Conservation (phyloP, 2,113 vertebrate species). For the Riparia riparia region DNA sequence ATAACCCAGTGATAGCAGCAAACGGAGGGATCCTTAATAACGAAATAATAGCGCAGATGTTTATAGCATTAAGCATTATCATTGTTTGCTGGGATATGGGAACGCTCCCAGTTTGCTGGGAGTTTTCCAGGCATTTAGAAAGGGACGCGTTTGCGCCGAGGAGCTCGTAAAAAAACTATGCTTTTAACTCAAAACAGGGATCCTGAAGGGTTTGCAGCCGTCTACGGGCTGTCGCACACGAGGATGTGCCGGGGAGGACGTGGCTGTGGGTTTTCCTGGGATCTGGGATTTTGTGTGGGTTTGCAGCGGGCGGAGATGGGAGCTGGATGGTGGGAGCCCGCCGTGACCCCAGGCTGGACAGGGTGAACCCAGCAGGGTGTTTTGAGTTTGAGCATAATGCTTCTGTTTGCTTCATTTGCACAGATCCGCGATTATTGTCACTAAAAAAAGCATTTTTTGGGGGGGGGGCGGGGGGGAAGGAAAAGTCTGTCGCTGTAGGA, state of each 20-base stretch:
- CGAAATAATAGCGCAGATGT: neutral
- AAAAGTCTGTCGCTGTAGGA: neutral
- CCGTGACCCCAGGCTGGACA: neutral
- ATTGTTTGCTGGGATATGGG: conserved; percentile 20
- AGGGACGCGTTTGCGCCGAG: neutral
- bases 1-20: neutral
- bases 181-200: conserved; percentile 7
- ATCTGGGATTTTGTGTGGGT: neutral
- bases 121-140: conserved; percentile 27
- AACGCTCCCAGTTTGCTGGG: neutral
- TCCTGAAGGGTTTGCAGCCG: neutral
- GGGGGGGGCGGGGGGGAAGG: too few relatives aligned
- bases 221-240: rapidly evolving
- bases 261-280: neutral
- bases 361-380: rapidly evolving
- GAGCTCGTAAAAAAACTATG: neutral
- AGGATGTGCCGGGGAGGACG: neutral
- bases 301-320: rapidly evolving
- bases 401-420: neutral
- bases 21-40: neutral
- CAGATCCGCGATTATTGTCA: neutral
- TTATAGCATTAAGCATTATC: neutral
- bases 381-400: neutral
- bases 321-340: neutral
- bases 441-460: neutral